Percentiles rank a stretch among this genome's conserved stretches.
These are phyloP conservation scores for Sarotherodon lohbergeri DNA, from an alignment of 2,113 vertebrate genomes.

Conservation along the genomic window DNA sequence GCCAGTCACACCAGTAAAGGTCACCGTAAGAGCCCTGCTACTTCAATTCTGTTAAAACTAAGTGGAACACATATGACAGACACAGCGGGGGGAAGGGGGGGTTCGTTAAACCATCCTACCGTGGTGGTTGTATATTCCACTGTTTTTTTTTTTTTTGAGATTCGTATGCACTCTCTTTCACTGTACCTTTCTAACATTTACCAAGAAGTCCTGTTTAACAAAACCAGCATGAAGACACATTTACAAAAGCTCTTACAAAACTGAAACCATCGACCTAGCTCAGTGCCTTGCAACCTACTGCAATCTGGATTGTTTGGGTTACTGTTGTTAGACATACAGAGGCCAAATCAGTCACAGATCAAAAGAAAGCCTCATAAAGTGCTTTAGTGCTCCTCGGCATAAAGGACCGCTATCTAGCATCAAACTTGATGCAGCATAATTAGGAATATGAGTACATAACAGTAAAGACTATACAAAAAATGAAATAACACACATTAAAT, in stretches of 20 bases:
- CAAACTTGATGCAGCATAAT: background rate
- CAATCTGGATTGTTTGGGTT: background rate
- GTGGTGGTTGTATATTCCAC: background rate
- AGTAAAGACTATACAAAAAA: background rate
- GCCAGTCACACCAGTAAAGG: conserved; percentile 20
- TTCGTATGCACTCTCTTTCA: background rate
- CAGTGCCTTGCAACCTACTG: background rate
- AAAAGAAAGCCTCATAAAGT: background rate
- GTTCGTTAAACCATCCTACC: background rate
- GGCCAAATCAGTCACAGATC: background rate
- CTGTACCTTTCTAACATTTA: background rate
- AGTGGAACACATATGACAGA: background rate
- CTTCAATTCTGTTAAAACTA: background rate
- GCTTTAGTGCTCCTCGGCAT: background rate
- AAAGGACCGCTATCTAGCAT: background rate
- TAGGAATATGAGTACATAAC: background rate
- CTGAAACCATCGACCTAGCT: background rate
- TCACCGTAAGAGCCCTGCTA: conserved; percentile 14
- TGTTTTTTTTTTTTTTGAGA: rapidly evolving
- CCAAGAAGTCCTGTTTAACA: background rate
- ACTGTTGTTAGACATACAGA: background rate
- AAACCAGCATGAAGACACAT: background rate
- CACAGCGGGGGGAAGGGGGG: background rate
- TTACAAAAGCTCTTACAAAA: background rate
- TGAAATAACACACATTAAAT: background rate